These are phyloP conservation scores for Ochotona princeps DNA, from an alignment of 2,113 vertebrate species.

Conservation along the genomic window DNA sequence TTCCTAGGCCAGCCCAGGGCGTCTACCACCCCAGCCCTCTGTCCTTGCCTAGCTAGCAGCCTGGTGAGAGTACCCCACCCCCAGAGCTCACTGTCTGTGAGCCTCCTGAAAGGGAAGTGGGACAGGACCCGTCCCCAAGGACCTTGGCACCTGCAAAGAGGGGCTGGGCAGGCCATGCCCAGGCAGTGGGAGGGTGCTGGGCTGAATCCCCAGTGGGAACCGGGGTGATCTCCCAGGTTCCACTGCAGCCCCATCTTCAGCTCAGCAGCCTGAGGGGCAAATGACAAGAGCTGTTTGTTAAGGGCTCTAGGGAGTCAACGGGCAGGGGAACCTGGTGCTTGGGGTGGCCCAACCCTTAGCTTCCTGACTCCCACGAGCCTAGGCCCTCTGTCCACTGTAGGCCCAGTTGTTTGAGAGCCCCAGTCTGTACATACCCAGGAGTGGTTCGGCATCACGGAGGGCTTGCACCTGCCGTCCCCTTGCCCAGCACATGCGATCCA, in stretches of 20 bases:
- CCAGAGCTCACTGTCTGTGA: not conserved
- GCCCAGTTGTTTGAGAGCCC: not conserved
- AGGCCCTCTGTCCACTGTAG: not conserved
- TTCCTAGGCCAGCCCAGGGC: not conserved
- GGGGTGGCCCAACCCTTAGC: not conserved
- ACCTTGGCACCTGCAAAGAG: too few relatives aligned
- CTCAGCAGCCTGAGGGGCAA: not conserved
- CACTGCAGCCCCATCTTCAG: not conserved
- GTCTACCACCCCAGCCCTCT: not conserved
- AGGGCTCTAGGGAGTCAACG: not conserved
- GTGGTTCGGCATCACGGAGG: too few relatives aligned
- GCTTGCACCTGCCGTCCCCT: not conserved
- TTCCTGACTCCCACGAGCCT: not conserved
- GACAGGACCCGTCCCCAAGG: not conserved
- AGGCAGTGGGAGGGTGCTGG: not conserved
- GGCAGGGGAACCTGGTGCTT: not conserved
- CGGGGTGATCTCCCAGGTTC: not conserved
- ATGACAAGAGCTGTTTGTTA: not conserved
- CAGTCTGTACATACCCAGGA: too few relatives aligned
- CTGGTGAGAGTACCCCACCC: too few relatives aligned
- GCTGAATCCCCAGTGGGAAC: not conserved
- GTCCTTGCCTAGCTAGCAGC: not conserved
- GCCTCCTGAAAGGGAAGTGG: not conserved
- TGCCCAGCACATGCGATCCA: not conserved
- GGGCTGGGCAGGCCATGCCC: not conserved